Evolutionary conservation across 2,888 invertebrate genomes (phyloP).

Genomic region (Sphaeridia pumilis): DNA sequence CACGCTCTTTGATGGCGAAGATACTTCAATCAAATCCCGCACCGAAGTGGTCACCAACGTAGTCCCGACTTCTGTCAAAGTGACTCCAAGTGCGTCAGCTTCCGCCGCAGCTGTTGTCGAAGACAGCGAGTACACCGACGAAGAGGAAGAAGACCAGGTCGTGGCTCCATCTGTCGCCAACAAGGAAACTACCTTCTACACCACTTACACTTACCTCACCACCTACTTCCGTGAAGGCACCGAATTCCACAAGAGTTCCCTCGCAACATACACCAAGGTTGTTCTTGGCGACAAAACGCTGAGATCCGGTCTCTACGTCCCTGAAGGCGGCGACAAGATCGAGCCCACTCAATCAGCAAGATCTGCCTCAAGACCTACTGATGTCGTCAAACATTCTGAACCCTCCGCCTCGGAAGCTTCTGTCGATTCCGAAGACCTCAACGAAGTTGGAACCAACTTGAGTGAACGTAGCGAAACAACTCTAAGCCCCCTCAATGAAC

Average conservation of each 20-base stretch:
- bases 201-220: conserved; percentile 38
- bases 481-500: conserved; percentile 41
- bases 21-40: conserved; percentile 63
- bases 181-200: conserved; percentile 36
- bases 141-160: conserved; percentile 24
- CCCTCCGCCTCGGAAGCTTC: conserved; percentile 39
- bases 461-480: conserved; percentile 33
- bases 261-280: conserved; percentile 37
- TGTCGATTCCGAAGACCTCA: conserved; percentile 27
- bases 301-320: conserved; percentile 20
- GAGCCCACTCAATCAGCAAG: conserved; percentile 45
- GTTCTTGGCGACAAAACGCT: conserved; percentile 30
- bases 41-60: conserved; percentile 50
- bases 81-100: conserved; percentile 17
- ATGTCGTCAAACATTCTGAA: conserved; percentile 73
- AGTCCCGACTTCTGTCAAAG: conserved; percentile 25
- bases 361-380: conserved; percentile 64
- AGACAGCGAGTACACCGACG: conserved; percentile 23
- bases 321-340: conserved; percentile 43
- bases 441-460: conserved; percentile 32
- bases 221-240: conserved; percentile 36
- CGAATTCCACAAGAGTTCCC: conserved; percentile 31
- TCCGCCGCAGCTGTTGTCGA: conserved; percentile 16
- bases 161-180: conserved; percentile 10
- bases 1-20: conserved; percentile 73